Conservation (phyloP, 2,888 invertebrate genomes). For the Mythimna impura region DNA sequence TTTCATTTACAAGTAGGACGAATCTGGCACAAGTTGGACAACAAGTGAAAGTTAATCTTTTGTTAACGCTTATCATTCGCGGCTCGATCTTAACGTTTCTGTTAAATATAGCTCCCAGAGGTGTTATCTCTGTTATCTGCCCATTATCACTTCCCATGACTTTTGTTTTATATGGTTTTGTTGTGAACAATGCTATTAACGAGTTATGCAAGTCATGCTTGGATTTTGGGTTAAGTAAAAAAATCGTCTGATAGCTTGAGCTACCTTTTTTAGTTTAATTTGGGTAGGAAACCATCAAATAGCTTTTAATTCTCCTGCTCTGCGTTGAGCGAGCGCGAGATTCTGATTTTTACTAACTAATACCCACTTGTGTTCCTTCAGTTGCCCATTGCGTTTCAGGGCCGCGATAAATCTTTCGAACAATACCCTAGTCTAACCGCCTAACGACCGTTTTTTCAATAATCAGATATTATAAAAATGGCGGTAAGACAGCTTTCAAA, state of each 20-base stretch:
- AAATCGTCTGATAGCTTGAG: neutral
- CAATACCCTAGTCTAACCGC: too few relatives aligned
- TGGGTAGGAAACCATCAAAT: neutral
- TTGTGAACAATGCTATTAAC: neutral
- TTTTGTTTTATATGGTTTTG: conserved; percentile 49
- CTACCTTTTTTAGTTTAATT: neutral
- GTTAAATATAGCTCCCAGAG: conserved; percentile 57
- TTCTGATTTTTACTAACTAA: too few relatives aligned
- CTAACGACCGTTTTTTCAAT: too few relatives aligned
- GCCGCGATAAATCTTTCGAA: too few relatives aligned
- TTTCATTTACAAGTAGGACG: conserved; percentile 42
- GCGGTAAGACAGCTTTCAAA: too few relatives aligned
- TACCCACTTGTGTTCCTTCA: too few relatives aligned
- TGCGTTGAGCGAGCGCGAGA: too few relatives aligned
- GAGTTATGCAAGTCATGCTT: neutral
- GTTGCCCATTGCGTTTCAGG: too few relatives aligned
- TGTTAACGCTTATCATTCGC: conserved; percentile 60
- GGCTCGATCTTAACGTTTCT: conserved; percentile 49
- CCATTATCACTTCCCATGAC: conserved; percentile 54
- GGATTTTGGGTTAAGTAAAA: neutral
- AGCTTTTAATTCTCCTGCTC: too few relatives aligned
- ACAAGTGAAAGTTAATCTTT: conserved; percentile 64
- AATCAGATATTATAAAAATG: too few relatives aligned
- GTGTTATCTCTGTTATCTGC: conserved; percentile 43
- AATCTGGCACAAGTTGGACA: conserved; percentile 44